Evolutionary conservation across 1,140 invertebrate species (phyloP).

Genomic region (Listronotus oregonensis): DNA sequence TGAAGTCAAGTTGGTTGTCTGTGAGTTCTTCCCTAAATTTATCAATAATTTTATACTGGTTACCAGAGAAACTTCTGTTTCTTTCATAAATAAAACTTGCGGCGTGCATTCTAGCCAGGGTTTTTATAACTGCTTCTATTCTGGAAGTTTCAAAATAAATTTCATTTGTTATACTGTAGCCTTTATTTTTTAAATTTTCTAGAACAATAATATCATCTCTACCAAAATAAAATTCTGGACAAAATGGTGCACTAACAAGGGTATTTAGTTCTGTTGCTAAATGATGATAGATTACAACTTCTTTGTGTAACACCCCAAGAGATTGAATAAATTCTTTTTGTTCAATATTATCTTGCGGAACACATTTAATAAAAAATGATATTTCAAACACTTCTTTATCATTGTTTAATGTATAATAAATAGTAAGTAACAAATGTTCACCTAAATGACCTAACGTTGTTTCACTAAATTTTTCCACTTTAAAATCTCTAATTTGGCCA

Average conservation of each 20-base stretch:
- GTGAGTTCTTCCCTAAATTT: neutral
- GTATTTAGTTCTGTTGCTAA: neutral
- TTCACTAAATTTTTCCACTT: neutral
- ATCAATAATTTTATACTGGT: neutral
- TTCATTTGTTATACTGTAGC: neutral
- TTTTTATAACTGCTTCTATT: neutral
- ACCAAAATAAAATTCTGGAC: slow-evolving; percentile 5
- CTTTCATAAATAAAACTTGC: neutral
- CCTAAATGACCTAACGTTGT: slow-evolving; percentile 6
- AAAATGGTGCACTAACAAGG: neutral
- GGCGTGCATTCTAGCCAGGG: slow-evolving; percentile 4
- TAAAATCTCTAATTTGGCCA: neutral
- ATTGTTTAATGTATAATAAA: neutral
- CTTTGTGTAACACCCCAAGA: neutral
- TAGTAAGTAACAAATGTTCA: slow-evolving; percentile 1
- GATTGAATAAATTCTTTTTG: neutral
- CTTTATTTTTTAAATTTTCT: neutral
- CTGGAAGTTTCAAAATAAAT: neutral
- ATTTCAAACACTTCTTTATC: neutral
- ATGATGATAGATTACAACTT: neutral
- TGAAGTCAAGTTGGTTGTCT: neutral
- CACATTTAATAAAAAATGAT: slow-evolving; percentile 2
- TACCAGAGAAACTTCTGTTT: neutral
- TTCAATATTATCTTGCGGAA: neutral
- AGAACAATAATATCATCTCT: slow-evolving; percentile 5